These are phyloP conservation scores for Sebastes matsubarae DNA, from an alignment of 2,797 vertebrate species.

Conservation along the genomic window DNA sequence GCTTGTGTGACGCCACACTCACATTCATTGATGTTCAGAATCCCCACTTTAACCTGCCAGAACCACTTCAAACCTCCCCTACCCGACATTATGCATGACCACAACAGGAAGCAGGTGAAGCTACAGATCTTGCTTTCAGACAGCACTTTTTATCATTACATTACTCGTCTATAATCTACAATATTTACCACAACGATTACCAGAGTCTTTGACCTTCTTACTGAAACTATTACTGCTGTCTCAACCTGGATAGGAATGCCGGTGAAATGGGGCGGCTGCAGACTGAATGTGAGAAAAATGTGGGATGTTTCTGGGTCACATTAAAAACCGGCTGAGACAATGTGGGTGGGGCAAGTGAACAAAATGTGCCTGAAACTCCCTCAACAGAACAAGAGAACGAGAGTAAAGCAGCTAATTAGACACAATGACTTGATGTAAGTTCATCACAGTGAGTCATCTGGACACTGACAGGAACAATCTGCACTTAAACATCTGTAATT, in stretches of 20 bases:
- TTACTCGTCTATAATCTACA: not conserved
- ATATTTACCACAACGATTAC: not conserved
- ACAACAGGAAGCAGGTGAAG: slow-evolving; percentile 3
- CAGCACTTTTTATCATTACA: not conserved
- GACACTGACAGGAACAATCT: not conserved
- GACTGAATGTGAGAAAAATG: not conserved
- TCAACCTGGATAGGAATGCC: not conserved
- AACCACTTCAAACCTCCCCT: not conserved
- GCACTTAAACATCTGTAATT: not conserved
- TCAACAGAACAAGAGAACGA: not conserved
- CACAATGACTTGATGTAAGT: not conserved
- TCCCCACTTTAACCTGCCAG: not conserved
- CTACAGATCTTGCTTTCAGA: not conserved
- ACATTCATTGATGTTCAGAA: slow-evolving; percentile 5
- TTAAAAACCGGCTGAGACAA: not conserved
- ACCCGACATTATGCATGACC: fast-evolving
- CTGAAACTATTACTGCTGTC: not conserved
- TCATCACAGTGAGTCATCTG: not conserved
- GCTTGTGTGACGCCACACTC: slow-evolving; percentile 2
- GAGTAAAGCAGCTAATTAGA: not conserved
- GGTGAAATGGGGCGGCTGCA: not conserved
- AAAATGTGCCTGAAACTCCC: not conserved
- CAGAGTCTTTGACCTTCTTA: not conserved
- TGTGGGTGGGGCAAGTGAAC: not conserved
- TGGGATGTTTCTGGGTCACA: slow-evolving; percentile 18